Evolutionary conservation across 2,113 vertebrate genomes (phyloP).

Genomic region (Leptobrachium ailaonicum): DNA sequence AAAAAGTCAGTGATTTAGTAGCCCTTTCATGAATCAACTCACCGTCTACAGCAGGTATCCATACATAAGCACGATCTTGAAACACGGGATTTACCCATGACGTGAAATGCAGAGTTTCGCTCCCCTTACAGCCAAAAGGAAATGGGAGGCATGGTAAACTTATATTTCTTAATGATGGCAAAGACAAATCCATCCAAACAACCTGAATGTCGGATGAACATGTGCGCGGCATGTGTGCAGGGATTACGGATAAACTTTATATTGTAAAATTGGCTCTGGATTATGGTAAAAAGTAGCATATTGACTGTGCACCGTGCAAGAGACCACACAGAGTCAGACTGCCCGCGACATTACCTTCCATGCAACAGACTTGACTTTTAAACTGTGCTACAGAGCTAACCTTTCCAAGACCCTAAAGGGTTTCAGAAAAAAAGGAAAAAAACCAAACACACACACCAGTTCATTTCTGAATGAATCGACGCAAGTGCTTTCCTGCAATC

Average conservation of each 20-base stretch:
- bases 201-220: background rate
- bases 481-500: slow-evolving; percentile 10
- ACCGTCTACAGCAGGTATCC: slow-evolving; percentile 36
- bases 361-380: slow-evolving; percentile 41
- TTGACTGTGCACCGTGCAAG: slow-evolving; percentile 22
- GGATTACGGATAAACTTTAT: background rate
- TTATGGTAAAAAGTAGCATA: background rate
- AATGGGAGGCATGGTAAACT: no score
- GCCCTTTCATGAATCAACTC: slow-evolving; percentile 53
- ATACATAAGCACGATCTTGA: no score
- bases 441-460: no score
- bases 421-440: no score
- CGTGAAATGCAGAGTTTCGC: no score
- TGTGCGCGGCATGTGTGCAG: slow-evolving; percentile 46
- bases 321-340: slow-evolving; percentile 45
- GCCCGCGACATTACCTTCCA: slow-evolving; percentile 43
- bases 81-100: no score
- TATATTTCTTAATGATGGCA: no score
- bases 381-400: slow-evolving; percentile 40
- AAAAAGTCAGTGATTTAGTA: slow-evolving; percentile 52
- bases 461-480: slow-evolving; percentile 13
- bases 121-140: no score
- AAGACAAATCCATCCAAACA: background rate
- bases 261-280: background rate
- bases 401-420: slow-evolving; percentile 8